Evolutionary conservation across 2,888 invertebrate genomes (phyloP).

Genomic region (Opisthograptis luteolata): DNA sequence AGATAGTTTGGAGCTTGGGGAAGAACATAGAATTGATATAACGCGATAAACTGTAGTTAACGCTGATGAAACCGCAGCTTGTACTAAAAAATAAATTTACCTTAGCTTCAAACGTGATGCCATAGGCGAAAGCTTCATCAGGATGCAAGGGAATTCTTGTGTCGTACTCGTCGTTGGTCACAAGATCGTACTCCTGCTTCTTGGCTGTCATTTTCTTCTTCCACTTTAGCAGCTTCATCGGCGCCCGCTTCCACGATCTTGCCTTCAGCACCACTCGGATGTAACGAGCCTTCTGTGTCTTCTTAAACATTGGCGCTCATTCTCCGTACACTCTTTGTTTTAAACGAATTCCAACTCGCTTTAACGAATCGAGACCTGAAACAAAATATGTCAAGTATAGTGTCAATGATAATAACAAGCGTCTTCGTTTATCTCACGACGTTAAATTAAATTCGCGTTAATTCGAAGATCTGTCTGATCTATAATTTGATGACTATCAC

Average conservation of each 20-base stretch:
- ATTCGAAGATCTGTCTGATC: too few species aligned
- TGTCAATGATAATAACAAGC: too few species aligned
- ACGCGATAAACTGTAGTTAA: too few species aligned
- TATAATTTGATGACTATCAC: too few species aligned
- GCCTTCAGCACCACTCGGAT: constrained; percentile 68
- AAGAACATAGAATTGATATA: too few species aligned
- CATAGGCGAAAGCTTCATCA: constrained; percentile 98
- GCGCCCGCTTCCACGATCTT: constrained; percentile 67
- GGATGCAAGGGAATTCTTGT: constrained; percentile 97
- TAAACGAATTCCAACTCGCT: constrained; percentile 22
- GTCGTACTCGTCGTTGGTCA: constrained; percentile 98
- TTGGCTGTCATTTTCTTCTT: constrained; percentile 91
- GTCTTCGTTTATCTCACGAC: too few species aligned
- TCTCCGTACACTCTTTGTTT: constrained; percentile 24
- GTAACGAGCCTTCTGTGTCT: constrained; percentile 64
- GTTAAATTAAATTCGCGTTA: too few species aligned
- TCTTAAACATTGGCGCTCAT: constrained; percentile 72
- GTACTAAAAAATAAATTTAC: constrained; percentile 73
- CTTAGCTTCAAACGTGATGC: constrained; percentile 98
- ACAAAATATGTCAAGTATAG: too few species aligned
- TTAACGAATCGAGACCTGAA: constrained; percentile 13
- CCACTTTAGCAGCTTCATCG: constrained; percentile 78
- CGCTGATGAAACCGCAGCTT: too few species aligned
- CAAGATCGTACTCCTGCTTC: constrained; percentile 93
- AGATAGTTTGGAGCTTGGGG: too few species aligned